Conservation (phyloP, 2,113 vertebrate genomes). For the Haliaeetus leucogaster region DNA sequence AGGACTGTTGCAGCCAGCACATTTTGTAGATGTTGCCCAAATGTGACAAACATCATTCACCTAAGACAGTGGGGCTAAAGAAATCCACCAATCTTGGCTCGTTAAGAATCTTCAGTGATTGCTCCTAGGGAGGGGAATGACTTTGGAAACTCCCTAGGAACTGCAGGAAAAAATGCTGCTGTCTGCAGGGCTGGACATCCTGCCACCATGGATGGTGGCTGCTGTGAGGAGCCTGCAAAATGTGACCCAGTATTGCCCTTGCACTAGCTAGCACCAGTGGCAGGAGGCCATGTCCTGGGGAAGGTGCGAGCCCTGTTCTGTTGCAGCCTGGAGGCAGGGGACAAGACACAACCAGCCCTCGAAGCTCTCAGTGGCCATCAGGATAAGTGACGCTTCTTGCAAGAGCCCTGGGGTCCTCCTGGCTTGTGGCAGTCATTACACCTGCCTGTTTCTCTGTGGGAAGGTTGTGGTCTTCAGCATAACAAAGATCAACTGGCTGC, state of each 20-base stretch:
- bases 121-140: background rate
- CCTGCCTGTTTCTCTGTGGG: background rate
- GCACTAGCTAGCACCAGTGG: background rate
- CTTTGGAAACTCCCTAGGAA: background rate
- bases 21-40: background rate
- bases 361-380: background rate
- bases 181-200: background rate
- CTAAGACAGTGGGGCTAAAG: background rate
- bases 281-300: rapidly evolving
- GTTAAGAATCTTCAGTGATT: background rate
- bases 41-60: background rate
- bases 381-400: background rate
- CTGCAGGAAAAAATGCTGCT: background rate
- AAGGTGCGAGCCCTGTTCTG: background rate
- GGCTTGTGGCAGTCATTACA: background rate
- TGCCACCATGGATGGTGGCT: background rate
- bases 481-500: background rate
- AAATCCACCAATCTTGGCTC: background rate
- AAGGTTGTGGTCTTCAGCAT: background rate
- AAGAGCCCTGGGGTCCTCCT: background rate
- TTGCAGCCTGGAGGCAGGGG: background rate
- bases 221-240: background rate
- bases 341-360: background rate
- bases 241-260: rapidly evolving
- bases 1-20: background rate